Percentiles rank a stretch among this genome's conserved stretches.
Evolutionary conservation across 2,113 vertebrate species (phyloP).

Genomic region (Otolemur garnettii): DNA sequence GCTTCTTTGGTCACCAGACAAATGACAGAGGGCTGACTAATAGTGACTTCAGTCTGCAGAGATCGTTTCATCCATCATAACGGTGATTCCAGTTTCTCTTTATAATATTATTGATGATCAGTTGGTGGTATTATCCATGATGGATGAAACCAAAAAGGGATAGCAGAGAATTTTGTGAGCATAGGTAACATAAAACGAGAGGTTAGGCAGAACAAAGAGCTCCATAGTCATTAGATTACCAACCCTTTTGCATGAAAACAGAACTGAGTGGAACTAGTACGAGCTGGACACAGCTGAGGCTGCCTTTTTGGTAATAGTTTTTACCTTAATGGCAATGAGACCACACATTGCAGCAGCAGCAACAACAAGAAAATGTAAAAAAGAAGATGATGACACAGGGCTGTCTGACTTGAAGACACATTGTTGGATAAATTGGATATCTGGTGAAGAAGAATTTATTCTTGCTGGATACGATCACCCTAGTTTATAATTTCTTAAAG

Average conservation of each 20-base stretch:
- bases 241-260: background rate
- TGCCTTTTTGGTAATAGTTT: background rate
- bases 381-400: background rate
- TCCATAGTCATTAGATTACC: constrained; percentile 13
- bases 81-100: constrained; percentile 70
- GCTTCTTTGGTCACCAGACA: constrained; percentile 61
- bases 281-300: background rate
- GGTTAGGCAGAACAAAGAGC: background rate
- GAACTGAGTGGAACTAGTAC: background rate
- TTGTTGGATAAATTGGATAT: background rate
- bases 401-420: constrained; percentile 8
- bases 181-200: constrained; percentile 44
- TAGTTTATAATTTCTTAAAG: background rate
- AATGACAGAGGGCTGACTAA: constrained; percentile 73
- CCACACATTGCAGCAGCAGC: background rate
- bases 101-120: constrained; percentile 79
- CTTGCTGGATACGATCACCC: background rate
- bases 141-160: constrained; percentile 43
- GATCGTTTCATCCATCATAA: constrained; percentile 72
- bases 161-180: constrained; percentile 17
- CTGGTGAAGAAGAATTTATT: constrained; percentile 12
- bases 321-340: background rate
- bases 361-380: background rate
- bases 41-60: constrained; percentile 66
- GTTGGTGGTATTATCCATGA: constrained; percentile 63